phyloP scores from a whole-genome alignment of 92 coral and sea anemone genomes.

The Heteractis magnifica region DNA sequence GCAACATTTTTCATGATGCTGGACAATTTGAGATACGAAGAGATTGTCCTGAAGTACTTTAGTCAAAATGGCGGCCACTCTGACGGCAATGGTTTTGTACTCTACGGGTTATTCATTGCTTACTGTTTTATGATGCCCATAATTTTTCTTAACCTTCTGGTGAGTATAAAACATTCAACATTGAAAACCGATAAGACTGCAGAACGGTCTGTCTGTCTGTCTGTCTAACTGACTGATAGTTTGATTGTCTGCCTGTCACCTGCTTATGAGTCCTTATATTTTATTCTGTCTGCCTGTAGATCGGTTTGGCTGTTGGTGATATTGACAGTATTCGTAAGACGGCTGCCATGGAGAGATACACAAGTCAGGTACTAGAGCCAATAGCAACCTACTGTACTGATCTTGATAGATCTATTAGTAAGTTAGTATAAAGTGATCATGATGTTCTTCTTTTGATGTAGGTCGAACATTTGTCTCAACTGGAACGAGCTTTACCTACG shows the following conservation, averaged over 20 bases:
- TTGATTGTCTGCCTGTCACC: background rate
- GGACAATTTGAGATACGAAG: slow-evolving; percentile 78
- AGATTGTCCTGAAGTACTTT: slow-evolving; percentile 57
- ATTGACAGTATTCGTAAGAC: slow-evolving; percentile 85
- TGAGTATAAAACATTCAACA: slow-evolving; percentile 27
- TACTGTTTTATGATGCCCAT: slow-evolving; percentile 91
- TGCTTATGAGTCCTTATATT: background rate
- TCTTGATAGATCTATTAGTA: background rate
- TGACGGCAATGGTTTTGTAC: slow-evolving; percentile 47
- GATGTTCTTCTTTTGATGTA: slow-evolving; percentile 2
- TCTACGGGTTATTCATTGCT: slow-evolving; percentile 62
- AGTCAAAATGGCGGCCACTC: slow-evolving; percentile 5
- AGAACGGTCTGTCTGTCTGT: background rate
- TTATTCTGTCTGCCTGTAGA: slow-evolving; percentile 31
- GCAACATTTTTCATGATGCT: slow-evolving; percentile 91
- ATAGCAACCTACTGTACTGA: background rate
- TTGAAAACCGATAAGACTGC: background rate
- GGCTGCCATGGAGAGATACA: slow-evolving; percentile 87
- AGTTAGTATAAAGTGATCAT: background rate
- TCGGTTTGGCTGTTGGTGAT: slow-evolving; percentile 92
- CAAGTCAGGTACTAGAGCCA: slow-evolving; percentile 64
- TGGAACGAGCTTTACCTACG: slow-evolving; percentile 85
- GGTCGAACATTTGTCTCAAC: slow-evolving; percentile 89
- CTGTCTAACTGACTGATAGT: background rate
- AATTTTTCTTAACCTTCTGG: slow-evolving; percentile 85